These are phyloP conservation scores for Diarsia dahlii DNA, from an alignment of 2,888 invertebrate genomes.

Conservation along the genomic window DNA sequence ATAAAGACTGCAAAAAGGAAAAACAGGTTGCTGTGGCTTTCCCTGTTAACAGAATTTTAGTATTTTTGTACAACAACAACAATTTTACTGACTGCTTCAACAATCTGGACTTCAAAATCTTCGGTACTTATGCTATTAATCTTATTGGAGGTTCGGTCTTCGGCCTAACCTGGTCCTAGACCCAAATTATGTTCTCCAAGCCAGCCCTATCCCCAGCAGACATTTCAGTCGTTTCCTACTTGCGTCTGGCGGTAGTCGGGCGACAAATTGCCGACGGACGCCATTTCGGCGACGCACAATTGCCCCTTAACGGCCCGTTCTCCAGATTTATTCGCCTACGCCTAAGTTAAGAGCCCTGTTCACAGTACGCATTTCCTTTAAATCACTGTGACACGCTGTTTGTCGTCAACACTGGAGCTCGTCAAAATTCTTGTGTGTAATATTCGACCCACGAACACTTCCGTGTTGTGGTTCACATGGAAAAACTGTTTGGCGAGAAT, in stretches of 20 bases:
- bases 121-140: neutral
- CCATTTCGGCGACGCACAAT: constrained; percentile 74
- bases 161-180: neutral
- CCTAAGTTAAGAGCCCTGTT: constrained; percentile 67
- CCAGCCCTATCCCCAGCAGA: constrained; percentile 57
- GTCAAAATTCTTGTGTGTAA: constrained; percentile 65
- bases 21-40: constrained; percentile 37
- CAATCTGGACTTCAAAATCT: neutral
- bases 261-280: constrained; percentile 71
- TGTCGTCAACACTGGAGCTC: constrained; percentile 53
- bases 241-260: constrained; percentile 56
- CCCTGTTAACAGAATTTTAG: constrained; percentile 9
- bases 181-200: constrained; percentile 13
- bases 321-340: constrained; percentile 75
- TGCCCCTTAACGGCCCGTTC: constrained; percentile 72
- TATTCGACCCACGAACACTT: constrained; percentile 55
- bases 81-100: neutral
- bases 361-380: constrained; percentile 66
- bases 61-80: constrained; percentile 4
- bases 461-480: constrained; percentile 54
- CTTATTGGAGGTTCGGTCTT: neutral
- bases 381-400: constrained; percentile 65
- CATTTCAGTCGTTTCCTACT: constrained; percentile 65
- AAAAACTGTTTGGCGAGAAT: constrained; percentile 37
- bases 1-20: constrained; percentile 23